Base-by-base conservation (phyloP, 2,113 vertebrate genomes). In the Scomber scombrus region DNA sequence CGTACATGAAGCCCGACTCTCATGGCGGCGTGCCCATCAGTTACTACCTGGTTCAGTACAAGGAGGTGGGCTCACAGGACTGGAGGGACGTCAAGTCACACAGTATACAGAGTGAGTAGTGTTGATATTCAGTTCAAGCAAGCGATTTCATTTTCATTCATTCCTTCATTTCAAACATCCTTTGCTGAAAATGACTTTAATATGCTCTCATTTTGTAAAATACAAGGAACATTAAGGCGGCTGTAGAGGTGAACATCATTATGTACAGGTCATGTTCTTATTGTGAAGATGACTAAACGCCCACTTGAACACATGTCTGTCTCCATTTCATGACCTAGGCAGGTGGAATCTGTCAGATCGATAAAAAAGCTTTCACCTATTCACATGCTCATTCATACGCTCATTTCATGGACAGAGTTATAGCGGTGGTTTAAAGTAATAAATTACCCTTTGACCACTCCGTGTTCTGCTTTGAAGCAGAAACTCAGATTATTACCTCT, bases 11-110 rank as follows among this genome's bases (percentile, higher is more conserved):
- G 79, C 98, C 98, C 0, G 98, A 99, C 78, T 99, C 98, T 1
- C 98, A 99, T 12, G 98, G 98, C 3, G 98, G 98, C 0, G 98
- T 99, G 1, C 98, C 98, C 64, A 99, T 99, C 81, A 96, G 97
- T 90, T 97, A 97, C 90, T 99, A 99, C 89, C 96, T 98, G 94
- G 97, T 99, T 84, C 96, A 97, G 93, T 95, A 97, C 84, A 99
- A 97, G 90, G 98, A 99, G 82, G 91, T 95, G 45, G 85, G 96
- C 34, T 96, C 96, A 5, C 96, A 97, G 84, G 97, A 95, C 43
- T 99, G 97, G 98, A 98, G 95, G 94, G 95, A 97, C 83, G 95
- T 98, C 71, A 96, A 88, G 88, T 99, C 98, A n/a, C 96, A 97
- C 93, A 97, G 97, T 87, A 94, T 96, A 85, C 97, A 98, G 91